Base-by-base conservation (phyloP, 2,797 vertebrate genomes). In the Danio kyathit region DNA sequence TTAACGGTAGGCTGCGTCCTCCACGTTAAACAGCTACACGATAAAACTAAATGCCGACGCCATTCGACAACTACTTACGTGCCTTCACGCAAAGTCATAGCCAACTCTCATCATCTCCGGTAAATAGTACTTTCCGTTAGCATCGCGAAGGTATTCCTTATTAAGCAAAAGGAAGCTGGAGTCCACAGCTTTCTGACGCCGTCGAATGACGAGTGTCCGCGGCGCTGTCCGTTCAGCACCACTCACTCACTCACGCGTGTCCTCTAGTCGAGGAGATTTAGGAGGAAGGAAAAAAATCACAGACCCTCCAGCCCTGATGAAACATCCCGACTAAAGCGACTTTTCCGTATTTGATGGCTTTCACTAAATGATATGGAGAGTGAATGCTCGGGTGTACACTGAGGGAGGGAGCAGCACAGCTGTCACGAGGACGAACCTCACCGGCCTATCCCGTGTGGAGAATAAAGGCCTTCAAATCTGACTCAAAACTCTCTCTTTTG, bases 161-260 rank as follows among this genome's bases (percentile, higher is more conserved):
- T 60, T 41, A 40, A 84, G 41, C 60, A 10, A 8, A 14, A 10
- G 78, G 14, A 13, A 46, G 29, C 29, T 29, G 29, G 40, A 82
- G 29, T 81, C 85, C 78, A 7, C 65, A 49, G 75, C 72, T 40
- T 75, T 84, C 76, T 21, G 72, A 71, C 73, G 79, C 70, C 84
- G 69, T 79, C 79, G 71, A 76, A 79, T 79, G 56, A 75, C 69
- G 74, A 7, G 60, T 75, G 16, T 44, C 12, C 21, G 60, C 66
- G 74, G 64, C 70, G 49, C 83, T 85, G 85, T 84, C 85, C 87
- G 63, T 84, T 86, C 79, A 86, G 87, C 67, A 86, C 82, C 82
- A 69, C 72, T 57, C 52, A 69, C 72, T 57, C 52, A 5, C 70
- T 60, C 52, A 52, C 80, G 65, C 80, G 85, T 85, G 90, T 91